Evolutionary conservation across 2,113 vertebrate genomes (phyloP).

Genomic region (Pseudorhombus dupliciocellatus): DNA sequence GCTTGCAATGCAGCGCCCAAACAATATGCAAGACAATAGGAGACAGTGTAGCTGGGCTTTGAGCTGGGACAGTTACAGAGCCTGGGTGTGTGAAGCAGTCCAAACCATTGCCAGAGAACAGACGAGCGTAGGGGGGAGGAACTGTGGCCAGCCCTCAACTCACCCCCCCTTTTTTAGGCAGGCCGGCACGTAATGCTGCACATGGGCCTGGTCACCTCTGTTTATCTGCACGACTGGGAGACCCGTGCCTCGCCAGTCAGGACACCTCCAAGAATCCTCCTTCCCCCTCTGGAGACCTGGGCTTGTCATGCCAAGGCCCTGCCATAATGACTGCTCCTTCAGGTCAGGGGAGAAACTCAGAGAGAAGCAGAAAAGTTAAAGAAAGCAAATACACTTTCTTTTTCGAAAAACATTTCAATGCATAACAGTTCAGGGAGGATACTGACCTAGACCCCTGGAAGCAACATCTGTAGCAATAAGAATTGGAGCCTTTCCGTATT

Average conservation of each 20-base stretch:
- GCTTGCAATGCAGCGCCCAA: slow-evolving; percentile 82
- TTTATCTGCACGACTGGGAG: slow-evolving; percentile 92
- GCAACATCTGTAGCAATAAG: slow-evolving; percentile 99
- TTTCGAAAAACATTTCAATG: slow-evolving; percentile 75
- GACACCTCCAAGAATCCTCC: slow-evolving; percentile 99
- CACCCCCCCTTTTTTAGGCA: slow-evolving; percentile 86
- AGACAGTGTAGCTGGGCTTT: slow-evolving; percentile 81
- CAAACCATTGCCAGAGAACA: slow-evolving; percentile 88
- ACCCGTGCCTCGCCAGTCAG: slow-evolving; percentile 97
- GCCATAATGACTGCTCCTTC: slow-evolving; percentile 99
- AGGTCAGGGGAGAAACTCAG: slow-evolving; percentile 96
- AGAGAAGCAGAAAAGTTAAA: slow-evolving; percentile 98
- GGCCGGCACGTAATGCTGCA: slow-evolving; percentile 91
- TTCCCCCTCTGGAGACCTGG: slow-evolving; percentile 99
- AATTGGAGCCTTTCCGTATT: slow-evolving; percentile 97
- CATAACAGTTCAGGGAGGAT: slow-evolving; percentile 63
- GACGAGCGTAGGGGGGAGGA: slow-evolving; percentile 77
- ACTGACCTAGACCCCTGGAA: slow-evolving; percentile 99
- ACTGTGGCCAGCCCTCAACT: slow-evolving; percentile 85
- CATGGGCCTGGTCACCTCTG: slow-evolving; percentile 95
- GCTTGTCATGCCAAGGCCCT: slow-evolving; percentile 99
- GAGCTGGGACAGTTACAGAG: slow-evolving; percentile 85
- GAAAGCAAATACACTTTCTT: slow-evolving; percentile 97
- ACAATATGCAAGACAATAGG: slow-evolving; percentile 89
- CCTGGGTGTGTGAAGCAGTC: slow-evolving; percentile 85